A percentile compares a stretch with the other conserved stretches of the same genome.
These are phyloP conservation scores for Protomyctophum bolini DNA, from an alignment of 2,113 vertebrate species.

Conservation along the genomic window DNA sequence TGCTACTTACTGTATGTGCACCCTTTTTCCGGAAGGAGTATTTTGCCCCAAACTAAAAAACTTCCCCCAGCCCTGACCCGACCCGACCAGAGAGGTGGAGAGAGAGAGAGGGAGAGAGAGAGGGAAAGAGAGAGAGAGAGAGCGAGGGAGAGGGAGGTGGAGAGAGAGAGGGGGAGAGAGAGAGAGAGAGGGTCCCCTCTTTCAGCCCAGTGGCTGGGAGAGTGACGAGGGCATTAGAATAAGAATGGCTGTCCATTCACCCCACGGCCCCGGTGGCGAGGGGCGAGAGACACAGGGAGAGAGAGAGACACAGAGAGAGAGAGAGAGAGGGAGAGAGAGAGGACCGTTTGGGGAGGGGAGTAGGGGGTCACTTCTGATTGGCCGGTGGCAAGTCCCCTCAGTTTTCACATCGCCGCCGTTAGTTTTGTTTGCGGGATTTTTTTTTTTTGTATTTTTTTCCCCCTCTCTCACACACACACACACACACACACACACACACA, in stretches of 20 bases:
- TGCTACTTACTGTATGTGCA: too few relatives aligned
- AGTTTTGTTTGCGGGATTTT: constrained; percentile 68
- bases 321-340: constrained; percentile 26
- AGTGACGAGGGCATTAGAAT: constrained; percentile 83
- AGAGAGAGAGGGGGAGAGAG: too few relatives aligned
- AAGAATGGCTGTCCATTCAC: constrained; percentile 82
- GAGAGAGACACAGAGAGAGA: constrained; percentile 17
- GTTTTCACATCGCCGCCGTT: constrained; percentile 73
- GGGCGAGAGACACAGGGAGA: not conserved
- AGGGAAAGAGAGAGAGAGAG: too few relatives aligned
- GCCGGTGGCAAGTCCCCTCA: constrained; percentile 58
- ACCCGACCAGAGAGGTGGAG: too few relatives aligned
- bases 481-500: constrained; percentile 47
- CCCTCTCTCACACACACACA: constrained; percentile 9
- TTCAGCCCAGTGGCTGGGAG: constrained; percentile 73
- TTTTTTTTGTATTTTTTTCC: constrained; percentile 43
- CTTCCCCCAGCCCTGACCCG: too few relatives aligned
- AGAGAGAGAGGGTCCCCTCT: constrained; percentile 74
- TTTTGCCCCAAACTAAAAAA: too few relatives aligned
- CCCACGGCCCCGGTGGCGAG: constrained; percentile 71
- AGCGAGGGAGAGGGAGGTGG: too few relatives aligned
- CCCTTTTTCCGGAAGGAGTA: too few relatives aligned
- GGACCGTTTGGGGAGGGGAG: constrained; percentile 14
- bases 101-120: too few relatives aligned
- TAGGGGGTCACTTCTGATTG: constrained; percentile 60